Percentiles rank a stretch among this genome's conserved stretches.
phyloP scores from a whole-genome alignment of 2,113 vertebrate genomes.

The Bombycilla garrulus region DNA sequence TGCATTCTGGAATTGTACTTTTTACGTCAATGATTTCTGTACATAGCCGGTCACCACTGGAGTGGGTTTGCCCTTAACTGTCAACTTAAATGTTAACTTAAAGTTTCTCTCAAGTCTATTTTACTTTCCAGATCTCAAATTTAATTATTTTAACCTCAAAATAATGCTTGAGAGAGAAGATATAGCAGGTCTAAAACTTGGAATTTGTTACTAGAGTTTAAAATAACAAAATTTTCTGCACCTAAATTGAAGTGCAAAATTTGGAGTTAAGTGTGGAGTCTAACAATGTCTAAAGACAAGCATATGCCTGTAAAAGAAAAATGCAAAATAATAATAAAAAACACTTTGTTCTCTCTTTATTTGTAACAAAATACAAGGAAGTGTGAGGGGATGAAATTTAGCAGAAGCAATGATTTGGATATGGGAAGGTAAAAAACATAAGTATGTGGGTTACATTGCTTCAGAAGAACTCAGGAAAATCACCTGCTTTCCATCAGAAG shows the following conservation, averaged over 20 bases:
- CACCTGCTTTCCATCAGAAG: background rate
- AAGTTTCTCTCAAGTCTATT: background rate
- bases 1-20: background rate
- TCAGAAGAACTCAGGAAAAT: background rate
- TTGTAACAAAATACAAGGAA: background rate
- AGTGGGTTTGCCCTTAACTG: background rate
- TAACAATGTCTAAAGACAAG: background rate
- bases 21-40: background rate
- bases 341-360: background rate
- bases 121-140: background rate
- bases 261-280: background rate
- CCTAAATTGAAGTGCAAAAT: background rate
- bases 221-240: background rate
- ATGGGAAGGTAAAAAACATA: background rate
- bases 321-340: background rate
- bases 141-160: background rate
- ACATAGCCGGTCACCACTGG: background rate
- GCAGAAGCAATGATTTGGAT: background rate
- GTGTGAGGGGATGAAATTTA: background rate
- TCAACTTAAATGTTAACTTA: too few species aligned
- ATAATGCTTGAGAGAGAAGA: background rate
- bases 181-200: background rate
- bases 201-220: background rate
- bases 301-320: background rate
- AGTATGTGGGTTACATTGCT: background rate